Evolutionary conservation across 2,888 invertebrate genomes (phyloP), one percentile per base, ranked within the genome.

Genomic region (Encarsia formosa): DNA sequence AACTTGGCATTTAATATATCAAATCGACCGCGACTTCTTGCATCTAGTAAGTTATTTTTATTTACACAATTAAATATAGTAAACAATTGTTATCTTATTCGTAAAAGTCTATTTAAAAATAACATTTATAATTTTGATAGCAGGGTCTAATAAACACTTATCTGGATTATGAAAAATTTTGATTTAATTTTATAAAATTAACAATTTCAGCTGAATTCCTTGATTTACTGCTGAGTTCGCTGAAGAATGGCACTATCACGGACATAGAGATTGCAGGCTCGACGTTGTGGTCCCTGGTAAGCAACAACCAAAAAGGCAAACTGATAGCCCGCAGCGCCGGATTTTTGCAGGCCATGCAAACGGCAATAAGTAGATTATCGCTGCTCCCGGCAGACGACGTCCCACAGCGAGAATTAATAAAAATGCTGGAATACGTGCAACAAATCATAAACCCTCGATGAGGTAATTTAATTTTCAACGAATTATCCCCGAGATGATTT

Each of bases 261-360:
- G 79, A 81, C 61, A 77, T 78, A 54, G 74, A 73, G 52, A 67
- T 74, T 16, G 74, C 75, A 2, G 65, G 80, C 63, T 65, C 81
- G 15, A 82, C 83, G 3, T 76, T 84, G 1, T 86, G 86, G 86
- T 79, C 85, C 0, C 63, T 87, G 39, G 79, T 82, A 5, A 82
- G 84, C 6, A 87, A 87, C 65, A 84, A 82, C 64, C 86, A 86
- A 60, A 83, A 83, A 73, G 85, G 83, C 57, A 82, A 81, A 67
- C 65, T 78, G 26, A 71, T 77, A n/a, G 70, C 79, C 13, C 77
- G 80, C 56, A 75, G 76, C 39, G 74, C 76, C 3, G 77, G 78
- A 19, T 67, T 81, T 34, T 75, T 78, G 37, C 63, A 65, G 5
- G 74, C 75, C 57, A 67, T 81, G 32, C 75, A 77, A 52, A 76